Evolutionary conservation across 2,888 invertebrate genomes (phyloP), one percentile per base, ranked within the genome.

Genomic region (Tetragonisca angustula): DNA sequence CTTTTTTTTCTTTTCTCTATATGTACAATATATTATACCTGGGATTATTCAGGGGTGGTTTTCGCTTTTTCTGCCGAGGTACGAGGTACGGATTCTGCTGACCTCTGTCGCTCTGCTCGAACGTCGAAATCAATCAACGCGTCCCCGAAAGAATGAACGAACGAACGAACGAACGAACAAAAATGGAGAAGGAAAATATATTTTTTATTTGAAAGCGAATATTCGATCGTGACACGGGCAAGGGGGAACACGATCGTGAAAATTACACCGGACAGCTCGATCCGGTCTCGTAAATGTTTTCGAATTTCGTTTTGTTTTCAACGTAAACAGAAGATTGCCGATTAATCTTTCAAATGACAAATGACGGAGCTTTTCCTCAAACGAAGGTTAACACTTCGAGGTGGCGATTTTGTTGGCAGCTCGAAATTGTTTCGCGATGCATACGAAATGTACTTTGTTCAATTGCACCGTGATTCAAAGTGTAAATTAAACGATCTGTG

Each of bases 31-130:
- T 36, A 36, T 36, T 9, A 36, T 88, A 90, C 86, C 86, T 88
- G 85, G 82, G 81, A 83, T 36, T 36, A 36, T 85, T 90, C 84
- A 85, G 88, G 88, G 88, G 84, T 89, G 88, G 86, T 72, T 85
- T 86, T 82, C 90, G 85, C 71, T 87, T 90, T 90, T 89, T 90
- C n/a, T 89, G 88, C 87, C 89, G 91, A 92, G 91, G 89, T 81
- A 90, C 88, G 91, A 91, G 91, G 85, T 88, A n/a, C 89, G 78
- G 84, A 86, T 83, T 73, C 84, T 83, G 78, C 85, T 88, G 89
- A 84, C 84, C 92, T 91, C 91, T 90, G 91, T 91, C 91, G 90
- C 83, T 74, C 62, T 87, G 49, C 50, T 76, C 67, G 49, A 79
- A 61, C 36, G 50, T 71, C 27, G 43, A 74, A 74, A 78, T 78